Evolutionary conservation across 2,113 vertebrate species (phyloP).

Genomic region (Gymnocephalus cernua): DNA sequence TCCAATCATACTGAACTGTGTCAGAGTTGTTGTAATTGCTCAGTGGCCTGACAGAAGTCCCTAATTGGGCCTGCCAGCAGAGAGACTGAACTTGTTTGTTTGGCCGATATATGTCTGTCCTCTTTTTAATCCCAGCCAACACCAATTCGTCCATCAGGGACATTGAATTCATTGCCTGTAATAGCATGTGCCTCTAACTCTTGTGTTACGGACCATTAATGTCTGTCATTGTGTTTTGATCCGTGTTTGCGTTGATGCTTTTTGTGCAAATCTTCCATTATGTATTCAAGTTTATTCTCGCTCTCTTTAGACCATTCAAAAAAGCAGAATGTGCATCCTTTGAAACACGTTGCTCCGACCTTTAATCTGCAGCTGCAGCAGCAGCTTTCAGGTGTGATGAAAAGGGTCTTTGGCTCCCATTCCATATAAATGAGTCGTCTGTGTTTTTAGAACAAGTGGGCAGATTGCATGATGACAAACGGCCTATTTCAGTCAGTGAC

Average conservation of each 20-base stretch:
- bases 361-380: slow-evolving; percentile 7
- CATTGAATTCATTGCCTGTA: neutral
- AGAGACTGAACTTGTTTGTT: slow-evolving; percentile 15
- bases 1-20: slow-evolving; percentile 24
- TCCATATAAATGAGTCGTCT: slow-evolving; percentile 11
- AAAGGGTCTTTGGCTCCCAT: slow-evolving; percentile 16
- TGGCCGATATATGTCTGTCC: slow-evolving; percentile 41
- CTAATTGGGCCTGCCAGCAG: slow-evolving; percentile 40
- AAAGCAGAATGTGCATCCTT: slow-evolving; percentile 6
- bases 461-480: slow-evolving; percentile 55
- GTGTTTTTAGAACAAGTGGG: slow-evolving; percentile 48
- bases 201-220: neutral
- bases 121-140: slow-evolving; percentile 14
- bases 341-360: slow-evolving; percentile 4
- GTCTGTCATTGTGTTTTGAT: neutral
- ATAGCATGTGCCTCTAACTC: neutral
- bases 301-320: slow-evolving; percentile 7
- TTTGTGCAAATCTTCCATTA: neutral
- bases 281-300: neutral
- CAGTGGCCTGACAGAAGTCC: slow-evolving; percentile 29
- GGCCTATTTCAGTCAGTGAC: slow-evolving; percentile 20
- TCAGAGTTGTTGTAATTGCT: slow-evolving; percentile 61
- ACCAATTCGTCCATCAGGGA: slow-evolving; percentile 9
- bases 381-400: slow-evolving; percentile 46
- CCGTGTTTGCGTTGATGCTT: neutral